phyloP scores from a whole-genome alignment of 2,888 invertebrate genomes.

The Stenotaenia linearis region DNA sequence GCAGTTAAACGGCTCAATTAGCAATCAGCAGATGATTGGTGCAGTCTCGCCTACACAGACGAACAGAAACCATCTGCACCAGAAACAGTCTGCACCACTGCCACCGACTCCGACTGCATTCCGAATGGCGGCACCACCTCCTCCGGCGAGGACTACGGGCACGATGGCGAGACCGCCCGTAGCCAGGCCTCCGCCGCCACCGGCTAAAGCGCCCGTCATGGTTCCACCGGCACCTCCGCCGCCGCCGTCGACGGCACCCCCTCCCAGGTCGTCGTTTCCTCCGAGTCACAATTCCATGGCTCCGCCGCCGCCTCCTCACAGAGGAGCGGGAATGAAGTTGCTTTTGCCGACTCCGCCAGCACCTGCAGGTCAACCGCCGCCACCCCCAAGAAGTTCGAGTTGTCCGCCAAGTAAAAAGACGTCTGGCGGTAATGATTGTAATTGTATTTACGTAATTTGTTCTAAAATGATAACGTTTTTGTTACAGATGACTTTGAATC shows the following conservation, averaged over 20 bases:
- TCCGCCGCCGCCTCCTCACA: not conserved
- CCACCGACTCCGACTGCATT: slow-evolving; percentile 38
- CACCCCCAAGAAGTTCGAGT: slow-evolving; percentile 50
- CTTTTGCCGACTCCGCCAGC: not conserved
- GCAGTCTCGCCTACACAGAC: not conserved
- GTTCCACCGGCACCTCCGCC: slow-evolving; percentile 49
- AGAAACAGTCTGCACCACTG: slow-evolving; percentile 61
- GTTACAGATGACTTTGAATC: slow-evolving; percentile 58
- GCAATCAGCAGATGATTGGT: not conserved
- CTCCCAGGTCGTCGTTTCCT: not conserved
- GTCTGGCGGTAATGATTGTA: not conserved
- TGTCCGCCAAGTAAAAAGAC: not conserved
- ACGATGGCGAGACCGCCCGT: slow-evolving; percentile 26
- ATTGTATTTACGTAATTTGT: not conserved
- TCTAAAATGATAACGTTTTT: not conserved
- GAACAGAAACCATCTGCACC: not conserved
- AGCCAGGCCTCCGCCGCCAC: slow-evolving; percentile 26
- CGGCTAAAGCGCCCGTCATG: not conserved
- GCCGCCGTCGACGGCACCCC: slow-evolving; percentile 55
- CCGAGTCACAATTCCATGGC: not conserved
- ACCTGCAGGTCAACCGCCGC: slow-evolving; percentile 49
- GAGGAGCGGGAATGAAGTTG: slow-evolving; percentile 38
- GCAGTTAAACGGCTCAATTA: slow-evolving; percentile 28
- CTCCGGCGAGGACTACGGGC: slow-evolving; percentile 40
- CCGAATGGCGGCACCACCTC: slow-evolving; percentile 53